Evolutionary conservation across 2,797 vertebrate species (phyloP).

Genomic region (Phrynocephalus vlangalii): DNA sequence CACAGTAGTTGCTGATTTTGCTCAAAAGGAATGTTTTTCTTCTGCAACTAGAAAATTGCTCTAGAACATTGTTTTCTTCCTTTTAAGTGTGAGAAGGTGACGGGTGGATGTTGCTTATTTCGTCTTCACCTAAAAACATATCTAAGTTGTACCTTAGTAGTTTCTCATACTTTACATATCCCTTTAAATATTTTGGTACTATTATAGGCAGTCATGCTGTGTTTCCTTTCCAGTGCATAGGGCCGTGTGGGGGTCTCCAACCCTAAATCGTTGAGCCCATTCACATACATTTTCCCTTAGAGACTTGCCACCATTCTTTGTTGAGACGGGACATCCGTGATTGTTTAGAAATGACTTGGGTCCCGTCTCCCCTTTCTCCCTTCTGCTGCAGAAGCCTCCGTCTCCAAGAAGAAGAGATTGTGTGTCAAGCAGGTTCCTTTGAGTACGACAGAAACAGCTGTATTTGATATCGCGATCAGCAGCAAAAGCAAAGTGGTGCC

Average conservation of each 20-base stretch:
- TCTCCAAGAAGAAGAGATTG: conserved; percentile 88
- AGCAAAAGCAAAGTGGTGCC: conserved; percentile 87
- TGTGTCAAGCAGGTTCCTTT: conserved; percentile 83
- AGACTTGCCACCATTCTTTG: background rate
- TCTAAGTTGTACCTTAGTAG: too few species aligned
- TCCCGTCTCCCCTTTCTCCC: background rate
- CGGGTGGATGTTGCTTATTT: background rate
- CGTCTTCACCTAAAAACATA: too few species aligned
- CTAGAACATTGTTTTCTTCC: background rate
- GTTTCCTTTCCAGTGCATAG: background rate
- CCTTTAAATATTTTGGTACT: background rate
- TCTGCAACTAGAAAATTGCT: background rate
- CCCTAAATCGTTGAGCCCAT: background rate
- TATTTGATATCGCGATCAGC: conserved; percentile 86
- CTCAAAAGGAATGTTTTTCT: too few species aligned
- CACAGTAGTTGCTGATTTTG: too few species aligned
- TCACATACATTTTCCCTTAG: background rate
- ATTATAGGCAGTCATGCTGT: too few species aligned
- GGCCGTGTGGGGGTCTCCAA: background rate
- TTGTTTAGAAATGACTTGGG: background rate
- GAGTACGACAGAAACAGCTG: conserved; percentile 78
- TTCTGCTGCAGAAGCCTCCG: conserved; percentile 75
- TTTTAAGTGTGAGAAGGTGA: background rate
- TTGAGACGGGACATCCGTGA: background rate
- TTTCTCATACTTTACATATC: background rate